A percentile compares a stretch with the other conserved stretches of the same genome.
These are phyloP conservation scores for Neopipo cinnamomea DNA, from an alignment of 2,113 vertebrate species.

Conservation along the genomic window DNA sequence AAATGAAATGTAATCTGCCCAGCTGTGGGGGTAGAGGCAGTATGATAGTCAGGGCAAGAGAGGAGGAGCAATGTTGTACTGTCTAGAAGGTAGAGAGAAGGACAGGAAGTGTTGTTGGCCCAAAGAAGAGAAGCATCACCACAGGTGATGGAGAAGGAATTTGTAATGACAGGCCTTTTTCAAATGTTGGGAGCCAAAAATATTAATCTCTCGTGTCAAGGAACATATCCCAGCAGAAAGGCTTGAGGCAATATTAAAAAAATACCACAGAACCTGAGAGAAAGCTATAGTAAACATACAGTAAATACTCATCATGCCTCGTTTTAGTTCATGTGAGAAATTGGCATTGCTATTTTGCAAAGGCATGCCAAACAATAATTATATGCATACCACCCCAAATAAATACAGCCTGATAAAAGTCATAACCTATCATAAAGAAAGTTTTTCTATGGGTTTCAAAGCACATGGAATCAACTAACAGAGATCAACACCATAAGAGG, in stretches of 20 bases:
- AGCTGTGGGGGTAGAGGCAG: neutral
- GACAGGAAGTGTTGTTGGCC: neutral
- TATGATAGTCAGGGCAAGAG: neutral
- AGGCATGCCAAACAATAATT: neutral
- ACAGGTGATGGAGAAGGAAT: neutral
- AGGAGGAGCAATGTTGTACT: neutral
- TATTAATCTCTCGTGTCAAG: neutral
- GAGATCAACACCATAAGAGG: neutral
- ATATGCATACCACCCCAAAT: neutral
- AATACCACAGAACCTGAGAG: neutral
- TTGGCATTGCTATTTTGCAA: neutral
- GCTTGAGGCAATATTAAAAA: neutral
- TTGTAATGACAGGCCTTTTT: neutral
- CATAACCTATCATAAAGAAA: neutral
- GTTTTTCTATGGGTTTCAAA: neutral
- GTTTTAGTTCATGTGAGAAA: neutral
- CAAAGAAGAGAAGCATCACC: neutral
- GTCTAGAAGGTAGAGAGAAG: neutral
- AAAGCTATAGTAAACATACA: neutral
- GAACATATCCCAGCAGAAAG: neutral
- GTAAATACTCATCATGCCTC: neutral
- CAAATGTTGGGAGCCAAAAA: neutral
- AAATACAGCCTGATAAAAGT: constrained; percentile 6
- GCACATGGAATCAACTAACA: neutral
- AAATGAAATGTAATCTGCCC: neutral